phyloP scores from a whole-genome alignment of 2,888 invertebrate genomes.

The Mactromeris polynyma region DNA sequence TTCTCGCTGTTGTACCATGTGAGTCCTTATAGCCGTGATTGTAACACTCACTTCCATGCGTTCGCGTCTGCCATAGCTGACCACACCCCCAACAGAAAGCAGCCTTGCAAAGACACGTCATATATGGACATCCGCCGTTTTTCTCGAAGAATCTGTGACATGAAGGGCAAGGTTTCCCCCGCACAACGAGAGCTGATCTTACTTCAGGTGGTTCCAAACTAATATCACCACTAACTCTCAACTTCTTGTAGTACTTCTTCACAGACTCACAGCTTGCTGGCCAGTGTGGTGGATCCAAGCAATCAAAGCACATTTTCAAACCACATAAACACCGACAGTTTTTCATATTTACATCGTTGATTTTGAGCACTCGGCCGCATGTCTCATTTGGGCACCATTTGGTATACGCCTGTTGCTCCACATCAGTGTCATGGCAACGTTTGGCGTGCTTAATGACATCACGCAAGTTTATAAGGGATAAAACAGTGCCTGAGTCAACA shows the following conservation, averaged over 20 bases:
- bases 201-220: slow-evolving; percentile 42
- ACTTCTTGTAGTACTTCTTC: slow-evolving; percentile 53
- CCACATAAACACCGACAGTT: slow-evolving; percentile 72
- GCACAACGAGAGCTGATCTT: slow-evolving; percentile 42
- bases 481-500: slow-evolving; percentile 61
- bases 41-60: slow-evolving; percentile 31
- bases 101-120: slow-evolving; percentile 71
- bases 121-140: slow-evolving; percentile 73
- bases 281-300: slow-evolving; percentile 75
- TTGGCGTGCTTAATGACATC: slow-evolving; percentile 55
- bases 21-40: slow-evolving; percentile 30
- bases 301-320: slow-evolving; percentile 71
- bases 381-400: slow-evolving; percentile 75
- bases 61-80: slow-evolving; percentile 30
- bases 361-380: slow-evolving; percentile 70
- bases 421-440: slow-evolving; percentile 60
- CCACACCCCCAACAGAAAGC: slow-evolving; percentile 78
- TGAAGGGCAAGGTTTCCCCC: slow-evolving; percentile 74
- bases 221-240: slow-evolving; percentile 65
- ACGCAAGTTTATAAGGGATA: slow-evolving; percentile 55
- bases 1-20: slow-evolving; percentile 28
- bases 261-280: slow-evolving; percentile 73
- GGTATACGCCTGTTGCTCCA: slow-evolving; percentile 55
- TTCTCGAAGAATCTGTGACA: slow-evolving; percentile 75
- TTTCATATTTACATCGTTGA: slow-evolving; percentile 27